phyloP scores from a whole-genome alignment of 2,888 invertebrate species.

The Athalia rosae region DNA sequence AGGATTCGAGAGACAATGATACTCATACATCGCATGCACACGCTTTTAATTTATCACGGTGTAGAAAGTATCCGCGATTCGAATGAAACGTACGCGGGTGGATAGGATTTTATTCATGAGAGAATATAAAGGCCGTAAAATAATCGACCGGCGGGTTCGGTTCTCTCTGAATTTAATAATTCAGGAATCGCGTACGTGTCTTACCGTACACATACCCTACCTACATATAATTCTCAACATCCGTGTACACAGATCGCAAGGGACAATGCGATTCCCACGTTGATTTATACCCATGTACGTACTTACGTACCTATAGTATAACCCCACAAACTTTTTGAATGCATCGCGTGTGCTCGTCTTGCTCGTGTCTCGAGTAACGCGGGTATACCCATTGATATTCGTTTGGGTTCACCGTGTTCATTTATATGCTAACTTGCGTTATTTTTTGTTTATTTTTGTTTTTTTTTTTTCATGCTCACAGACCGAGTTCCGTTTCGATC shows the following conservation, averaged over 20 bases:
- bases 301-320: no score
- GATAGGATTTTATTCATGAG: no score
- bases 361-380: conserved; percentile 37
- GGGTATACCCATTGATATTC: conserved; percentile 64
- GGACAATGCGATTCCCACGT: conserved; percentile 29
- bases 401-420: conserved; percentile 65
- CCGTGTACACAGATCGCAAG: conserved; percentile 54
- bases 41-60: neutral
- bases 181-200: neutral
- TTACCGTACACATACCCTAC: no score
- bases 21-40: neutral
- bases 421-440: conserved; percentile 68
- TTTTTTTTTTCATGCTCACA: conserved; percentile 39
- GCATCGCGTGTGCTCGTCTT: conserved; percentile 34
- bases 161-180: conserved; percentile 7
- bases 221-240: conserved; percentile 66
- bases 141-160: conserved; percentile 6
- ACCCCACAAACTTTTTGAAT: conserved; percentile 30
- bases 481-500: conserved; percentile 6
- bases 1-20: neutral
- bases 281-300: neutral
- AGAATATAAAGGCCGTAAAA: neutral
- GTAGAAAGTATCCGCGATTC: neutral
- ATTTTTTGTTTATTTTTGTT: no score
- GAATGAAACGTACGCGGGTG: no score